phyloP scores from a whole-genome alignment of 92 coral and sea anemone species.

The Siderastrea siderea region DNA sequence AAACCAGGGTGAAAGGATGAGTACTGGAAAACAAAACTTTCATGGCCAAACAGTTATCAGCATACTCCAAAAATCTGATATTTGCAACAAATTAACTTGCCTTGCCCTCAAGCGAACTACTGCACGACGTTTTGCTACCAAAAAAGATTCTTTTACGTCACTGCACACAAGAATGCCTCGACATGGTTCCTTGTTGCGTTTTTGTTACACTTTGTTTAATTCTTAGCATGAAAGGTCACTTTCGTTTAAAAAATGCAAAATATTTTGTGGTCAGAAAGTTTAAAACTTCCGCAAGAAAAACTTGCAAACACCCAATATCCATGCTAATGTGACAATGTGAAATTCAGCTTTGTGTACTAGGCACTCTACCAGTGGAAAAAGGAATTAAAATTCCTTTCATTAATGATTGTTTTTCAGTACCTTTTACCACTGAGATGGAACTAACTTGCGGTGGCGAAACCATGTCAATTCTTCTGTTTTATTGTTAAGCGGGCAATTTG shows the following conservation, averaged over 20 bases:
- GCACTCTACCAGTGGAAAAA: too few species aligned
- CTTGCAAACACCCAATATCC: too few species aligned
- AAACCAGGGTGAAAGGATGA: not conserved
- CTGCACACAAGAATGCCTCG: too few species aligned
- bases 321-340: too few species aligned
- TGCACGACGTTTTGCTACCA: too few species aligned
- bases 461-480: not conserved
- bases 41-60: not conserved
- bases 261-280: not conserved
- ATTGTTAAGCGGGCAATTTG: not conserved
- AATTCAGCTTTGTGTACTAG: too few species aligned
- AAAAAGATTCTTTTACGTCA: not conserved
- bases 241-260: too few species aligned
- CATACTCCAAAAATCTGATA: not conserved
- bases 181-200: too few species aligned
- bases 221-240: not conserved
- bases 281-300: too few species aligned
- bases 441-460: not conserved
- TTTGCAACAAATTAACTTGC: not conserved
- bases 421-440: not conserved
- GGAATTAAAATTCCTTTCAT: too few species aligned
- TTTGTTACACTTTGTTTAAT: too few species aligned
- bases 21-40: not conserved
- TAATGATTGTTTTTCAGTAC: too few species aligned
- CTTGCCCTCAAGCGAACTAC: not conserved